These are phyloP conservation scores for Thamnophis elegans DNA, from an alignment of 2,797 vertebrate genomes.

Conservation along the genomic window DNA sequence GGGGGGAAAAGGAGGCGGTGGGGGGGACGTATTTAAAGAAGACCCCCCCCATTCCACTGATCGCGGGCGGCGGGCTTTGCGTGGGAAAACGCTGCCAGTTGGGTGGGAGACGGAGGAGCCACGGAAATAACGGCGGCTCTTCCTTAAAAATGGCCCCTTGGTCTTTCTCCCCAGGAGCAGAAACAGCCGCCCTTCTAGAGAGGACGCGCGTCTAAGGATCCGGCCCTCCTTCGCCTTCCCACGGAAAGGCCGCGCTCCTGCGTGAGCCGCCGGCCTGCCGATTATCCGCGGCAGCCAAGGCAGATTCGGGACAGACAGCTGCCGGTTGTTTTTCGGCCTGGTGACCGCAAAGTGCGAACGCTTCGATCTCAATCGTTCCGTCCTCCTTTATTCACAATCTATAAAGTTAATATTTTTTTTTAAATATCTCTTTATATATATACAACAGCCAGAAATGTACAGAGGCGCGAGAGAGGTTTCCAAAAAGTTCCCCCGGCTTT, in stretches of 20 bases:
- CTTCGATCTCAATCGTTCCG: conserved; percentile 31
- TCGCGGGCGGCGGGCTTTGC: neutral
- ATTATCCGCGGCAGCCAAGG: neutral
- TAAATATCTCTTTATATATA: neutral
- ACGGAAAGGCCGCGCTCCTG: neutral
- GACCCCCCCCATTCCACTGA: neutral
- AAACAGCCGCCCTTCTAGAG: neutral
- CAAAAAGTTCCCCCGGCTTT: conserved; percentile 18
- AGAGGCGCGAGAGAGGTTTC: conserved; percentile 44
- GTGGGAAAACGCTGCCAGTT: neutral
- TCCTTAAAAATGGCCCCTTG: neutral
- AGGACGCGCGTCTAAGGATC: neutral
- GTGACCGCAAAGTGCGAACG: conserved; percentile 64
- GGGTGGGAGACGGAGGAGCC: neutral
- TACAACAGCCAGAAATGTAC: conserved; percentile 65
- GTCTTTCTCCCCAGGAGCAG: neutral
- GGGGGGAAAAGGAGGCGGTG: neutral
- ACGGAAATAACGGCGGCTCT: neutral
- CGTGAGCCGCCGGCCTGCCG: neutral
- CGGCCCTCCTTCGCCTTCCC: neutral
- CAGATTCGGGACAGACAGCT: neutral
- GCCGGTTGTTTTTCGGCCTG: conserved; percentile 3
- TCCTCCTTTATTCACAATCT: conserved; percentile 59
- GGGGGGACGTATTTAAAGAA: neutral
- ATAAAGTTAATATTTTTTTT: conserved; percentile 60